Percentiles rank a stretch among this genome's conserved stretches.
Evolutionary conservation across 2,113 vertebrate genomes (phyloP).

Genomic region (Sialia sialis): DNA sequence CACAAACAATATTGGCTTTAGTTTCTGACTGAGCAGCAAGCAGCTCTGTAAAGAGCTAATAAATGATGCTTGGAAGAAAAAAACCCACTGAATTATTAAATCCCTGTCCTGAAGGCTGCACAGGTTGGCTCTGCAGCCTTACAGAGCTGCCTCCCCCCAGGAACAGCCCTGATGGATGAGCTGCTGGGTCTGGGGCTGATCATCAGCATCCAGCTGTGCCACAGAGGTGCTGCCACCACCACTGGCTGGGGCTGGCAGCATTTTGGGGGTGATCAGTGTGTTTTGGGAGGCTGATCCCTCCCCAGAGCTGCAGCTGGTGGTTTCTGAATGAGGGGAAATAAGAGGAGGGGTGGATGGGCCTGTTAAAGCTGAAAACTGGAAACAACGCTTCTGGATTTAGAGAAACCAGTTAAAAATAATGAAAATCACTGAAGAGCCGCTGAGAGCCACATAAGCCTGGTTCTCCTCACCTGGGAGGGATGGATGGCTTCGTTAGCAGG

Average conservation of each 20-base stretch:
- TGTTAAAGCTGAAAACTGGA: background rate
- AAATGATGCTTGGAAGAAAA: background rate
- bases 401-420: background rate
- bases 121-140: background rate
- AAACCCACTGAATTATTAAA: background rate
- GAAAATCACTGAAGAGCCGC: background rate
- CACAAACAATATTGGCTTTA: background rate
- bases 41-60: background rate
- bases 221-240: background rate
- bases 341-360: no score
- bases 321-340: background rate
- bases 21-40: background rate
- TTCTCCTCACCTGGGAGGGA: background rate
- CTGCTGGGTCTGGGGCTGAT: background rate
- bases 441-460: rapidly evolving
- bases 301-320: rapidly evolving
- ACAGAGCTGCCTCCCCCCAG: background rate
- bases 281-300: background rate
- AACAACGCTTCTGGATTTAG: background rate
- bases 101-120: background rate
- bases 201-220: background rate
- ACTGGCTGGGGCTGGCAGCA: background rate
- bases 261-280: background rate
- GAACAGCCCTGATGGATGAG: background rate
- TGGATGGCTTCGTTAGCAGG: rapidly evolving